phyloP scores from a whole-genome alignment of 2,888 invertebrate species.

The Protula sp. region DNA sequence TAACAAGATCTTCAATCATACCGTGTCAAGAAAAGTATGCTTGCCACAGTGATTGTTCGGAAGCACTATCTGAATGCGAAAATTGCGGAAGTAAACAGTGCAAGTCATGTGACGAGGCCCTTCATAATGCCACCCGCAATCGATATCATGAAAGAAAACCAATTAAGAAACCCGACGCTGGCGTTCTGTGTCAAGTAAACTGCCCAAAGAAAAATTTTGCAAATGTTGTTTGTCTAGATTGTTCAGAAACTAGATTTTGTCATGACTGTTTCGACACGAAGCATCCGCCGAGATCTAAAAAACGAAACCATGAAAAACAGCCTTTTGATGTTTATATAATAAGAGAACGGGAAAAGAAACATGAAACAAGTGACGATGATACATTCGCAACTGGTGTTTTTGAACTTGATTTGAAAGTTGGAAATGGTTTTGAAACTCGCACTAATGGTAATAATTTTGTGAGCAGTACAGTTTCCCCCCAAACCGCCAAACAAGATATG shows the following conservation, averaged over 20 bases:
- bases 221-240: constrained; percentile 43
- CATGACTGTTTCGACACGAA: constrained; percentile 44
- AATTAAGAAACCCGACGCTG: constrained; percentile 33
- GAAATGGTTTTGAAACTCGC: too few species aligned
- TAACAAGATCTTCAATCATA: constrained; percentile 31
- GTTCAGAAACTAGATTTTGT: constrained; percentile 46
- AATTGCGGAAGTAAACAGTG: constrained; percentile 52
- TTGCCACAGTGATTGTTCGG: constrained; percentile 37
- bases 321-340: too few species aligned
- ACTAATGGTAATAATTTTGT: too few species aligned
- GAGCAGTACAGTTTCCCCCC: too few species aligned
- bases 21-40: constrained; percentile 44
- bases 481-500: too few species aligned
- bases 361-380: too few species aligned
- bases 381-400: too few species aligned
- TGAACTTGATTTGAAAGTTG: too few species aligned
- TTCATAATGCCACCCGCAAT: constrained; percentile 41
- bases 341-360: too few species aligned
- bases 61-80: constrained; percentile 43
- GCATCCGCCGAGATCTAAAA: constrained; percentile 29
- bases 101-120: constrained; percentile 40
- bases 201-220: constrained; percentile 48
- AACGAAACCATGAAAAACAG: too few species aligned
- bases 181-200: constrained; percentile 41
- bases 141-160: constrained; percentile 42